These are phyloP conservation scores for Jacana jacana DNA, from an alignment of 2,113 vertebrate genomes.

Conservation along the genomic window DNA sequence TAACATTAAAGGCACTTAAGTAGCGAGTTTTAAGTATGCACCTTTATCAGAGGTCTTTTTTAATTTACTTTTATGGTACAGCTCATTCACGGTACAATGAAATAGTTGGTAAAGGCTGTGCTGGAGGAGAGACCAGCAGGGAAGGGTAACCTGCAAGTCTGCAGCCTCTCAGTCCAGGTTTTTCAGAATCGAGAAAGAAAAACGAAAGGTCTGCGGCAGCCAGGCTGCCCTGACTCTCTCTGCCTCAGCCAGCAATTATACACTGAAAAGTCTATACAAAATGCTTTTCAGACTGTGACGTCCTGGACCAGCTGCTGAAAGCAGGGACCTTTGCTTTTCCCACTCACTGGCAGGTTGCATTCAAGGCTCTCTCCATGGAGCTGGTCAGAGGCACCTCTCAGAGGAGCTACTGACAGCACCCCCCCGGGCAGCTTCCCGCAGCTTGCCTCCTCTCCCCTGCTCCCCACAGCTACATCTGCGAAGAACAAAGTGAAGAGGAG, in stretches of 20 bases:
- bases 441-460: neutral
- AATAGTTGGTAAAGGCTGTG: conserved; percentile 28
- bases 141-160: conserved; percentile 23
- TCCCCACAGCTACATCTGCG: neutral
- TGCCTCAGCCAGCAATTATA: neutral
- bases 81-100: conserved; percentile 12
- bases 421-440: neutral
- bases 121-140: conserved; percentile 22
- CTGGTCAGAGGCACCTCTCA: neutral
- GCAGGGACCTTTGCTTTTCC: neutral
- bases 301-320: neutral
- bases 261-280: neutral
- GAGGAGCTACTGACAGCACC: neutral
- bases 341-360: neutral
- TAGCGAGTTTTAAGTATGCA: neutral
- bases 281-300: neutral
- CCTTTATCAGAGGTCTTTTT: conserved; percentile 26
- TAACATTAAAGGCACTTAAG: conserved; percentile 28
- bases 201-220: neutral
- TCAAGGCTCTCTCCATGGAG: neutral
- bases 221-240: neutral
- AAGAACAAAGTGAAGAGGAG: neutral
- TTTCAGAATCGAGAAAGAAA: conserved; percentile 22
- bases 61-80: conserved; percentile 10
- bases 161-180: conserved; percentile 26